Conservation (phyloP, 2,113 vertebrate species). For the Pluvialis apricaria region DNA sequence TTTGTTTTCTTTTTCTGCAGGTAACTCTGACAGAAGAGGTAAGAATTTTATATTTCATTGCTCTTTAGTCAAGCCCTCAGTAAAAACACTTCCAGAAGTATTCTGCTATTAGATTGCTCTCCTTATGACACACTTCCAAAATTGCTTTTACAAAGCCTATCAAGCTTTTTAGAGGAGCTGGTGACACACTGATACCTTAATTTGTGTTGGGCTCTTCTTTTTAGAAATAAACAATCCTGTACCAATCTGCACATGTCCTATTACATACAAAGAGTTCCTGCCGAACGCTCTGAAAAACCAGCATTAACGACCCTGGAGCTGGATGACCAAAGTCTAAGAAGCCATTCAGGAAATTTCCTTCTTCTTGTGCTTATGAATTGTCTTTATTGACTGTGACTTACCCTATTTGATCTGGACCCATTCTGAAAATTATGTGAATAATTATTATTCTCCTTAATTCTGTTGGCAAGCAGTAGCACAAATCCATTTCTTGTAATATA, state of each 20-base stretch:
- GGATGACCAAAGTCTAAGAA: neutral
- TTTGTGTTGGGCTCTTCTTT: neutral
- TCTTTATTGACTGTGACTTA: neutral
- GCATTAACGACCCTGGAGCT: neutral
- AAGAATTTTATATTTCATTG: neutral
- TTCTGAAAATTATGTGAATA: neutral
- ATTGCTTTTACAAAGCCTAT: neutral
- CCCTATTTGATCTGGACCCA: neutral
- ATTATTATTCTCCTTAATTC: neutral
- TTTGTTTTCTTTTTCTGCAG: constrained; percentile 71
- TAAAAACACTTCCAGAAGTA: neutral
- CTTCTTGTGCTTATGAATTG: neutral
- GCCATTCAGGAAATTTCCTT: neutral
- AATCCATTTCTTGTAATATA: constrained; percentile 12
- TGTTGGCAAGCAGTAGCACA: neutral
- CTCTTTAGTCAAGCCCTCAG: neutral
- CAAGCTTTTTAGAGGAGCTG: neutral
- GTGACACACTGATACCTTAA: neutral
- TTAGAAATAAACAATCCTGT: neutral
- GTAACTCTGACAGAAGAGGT: constrained; percentile 77
- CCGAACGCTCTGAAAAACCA: neutral
- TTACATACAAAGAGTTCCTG: neutral
- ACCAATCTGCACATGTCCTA: neutral
- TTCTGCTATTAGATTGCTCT: neutral
- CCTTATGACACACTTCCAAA: neutral